phyloP scores from a whole-genome alignment of 2,888 invertebrate species.

The Pristionchus fissidentatus region DNA sequence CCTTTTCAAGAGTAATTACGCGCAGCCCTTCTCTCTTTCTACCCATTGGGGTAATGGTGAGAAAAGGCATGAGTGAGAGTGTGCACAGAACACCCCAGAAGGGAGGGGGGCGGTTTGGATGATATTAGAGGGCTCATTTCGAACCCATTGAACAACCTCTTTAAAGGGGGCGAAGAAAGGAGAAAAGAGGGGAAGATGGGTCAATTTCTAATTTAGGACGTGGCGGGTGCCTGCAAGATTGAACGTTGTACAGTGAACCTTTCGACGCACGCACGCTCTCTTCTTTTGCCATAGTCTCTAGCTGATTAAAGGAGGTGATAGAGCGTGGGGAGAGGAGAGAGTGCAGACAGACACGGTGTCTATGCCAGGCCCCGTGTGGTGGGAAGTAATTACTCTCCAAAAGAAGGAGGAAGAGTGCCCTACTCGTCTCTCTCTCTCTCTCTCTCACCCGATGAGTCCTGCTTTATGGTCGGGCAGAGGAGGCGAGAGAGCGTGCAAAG shows the following conservation, averaged over 20 bases:
- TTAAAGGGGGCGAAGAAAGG: slow-evolving; percentile 24
- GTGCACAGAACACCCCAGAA: no score
- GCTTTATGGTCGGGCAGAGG: not conserved
- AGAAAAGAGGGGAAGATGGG: slow-evolving; percentile 2
- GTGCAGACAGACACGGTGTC: not conserved
- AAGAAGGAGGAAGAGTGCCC: slow-evolving; percentile 20
- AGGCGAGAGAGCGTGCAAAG: not conserved
- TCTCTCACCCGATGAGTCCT: not conserved
- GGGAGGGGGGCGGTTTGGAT: slow-evolving; percentile 19
- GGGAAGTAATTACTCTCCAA: slow-evolving; percentile 25
- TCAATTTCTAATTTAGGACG: slow-evolving; percentile 9
- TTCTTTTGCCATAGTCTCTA: no score
- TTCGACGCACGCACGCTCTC: not conserved
- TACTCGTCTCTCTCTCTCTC: no score
- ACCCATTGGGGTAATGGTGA: slow-evolving; percentile 10
- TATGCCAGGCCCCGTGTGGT: not conserved
- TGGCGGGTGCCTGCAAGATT: not conserved
- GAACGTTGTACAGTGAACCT: not conserved
- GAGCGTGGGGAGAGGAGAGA: slow-evolving; percentile 3
- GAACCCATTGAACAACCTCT: not conserved
- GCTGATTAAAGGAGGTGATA: not conserved
- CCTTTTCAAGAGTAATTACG: slow-evolving; percentile 38
- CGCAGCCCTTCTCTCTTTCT: not conserved
- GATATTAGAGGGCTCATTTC: not conserved
- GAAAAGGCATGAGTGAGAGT: no score